A percentile compares a stretch with the other conserved stretches of the same genome.
phyloP scores from a whole-genome alignment of 2,888 invertebrate species.

The Eristalis arbustorum region DNA sequence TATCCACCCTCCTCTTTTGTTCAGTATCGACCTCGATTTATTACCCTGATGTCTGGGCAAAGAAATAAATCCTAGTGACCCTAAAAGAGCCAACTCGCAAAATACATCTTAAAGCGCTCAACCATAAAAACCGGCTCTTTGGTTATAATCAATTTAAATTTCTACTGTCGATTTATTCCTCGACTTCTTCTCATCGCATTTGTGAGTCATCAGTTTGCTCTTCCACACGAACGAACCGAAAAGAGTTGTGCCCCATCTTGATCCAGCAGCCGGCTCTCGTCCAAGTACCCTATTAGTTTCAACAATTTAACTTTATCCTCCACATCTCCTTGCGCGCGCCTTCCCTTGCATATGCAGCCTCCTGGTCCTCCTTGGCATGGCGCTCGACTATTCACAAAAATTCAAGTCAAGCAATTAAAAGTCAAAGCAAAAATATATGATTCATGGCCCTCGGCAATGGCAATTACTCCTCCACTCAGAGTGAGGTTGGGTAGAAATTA shows the following conservation, averaged over 20 bases:
- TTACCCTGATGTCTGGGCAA: neutral
- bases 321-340: neutral
- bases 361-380: neutral
- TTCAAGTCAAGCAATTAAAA: conserved; percentile 11
- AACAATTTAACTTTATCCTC: neutral
- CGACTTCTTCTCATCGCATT: neutral
- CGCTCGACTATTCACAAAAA: neutral
- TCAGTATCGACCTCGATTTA: neutral
- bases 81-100: neutral
- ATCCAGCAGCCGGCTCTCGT: neutral
- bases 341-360: neutral
- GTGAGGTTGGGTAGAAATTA: neutral
- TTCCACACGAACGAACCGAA: neutral
- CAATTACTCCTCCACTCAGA: conserved; percentile 9
- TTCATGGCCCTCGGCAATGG: conserved; percentile 6
- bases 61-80: neutral
- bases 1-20: neutral
- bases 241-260: neutral
- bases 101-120: neutral
- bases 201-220: neutral
- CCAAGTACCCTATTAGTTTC: neutral
- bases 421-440: conserved; percentile 11
- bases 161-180: neutral
- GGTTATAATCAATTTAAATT: neutral
- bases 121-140: neutral